Evolutionary conservation across 1,140 invertebrate genomes (phyloP), one percentile per base, ranked within the genome.

Genomic region (Brachionus manjavacas): DNA sequence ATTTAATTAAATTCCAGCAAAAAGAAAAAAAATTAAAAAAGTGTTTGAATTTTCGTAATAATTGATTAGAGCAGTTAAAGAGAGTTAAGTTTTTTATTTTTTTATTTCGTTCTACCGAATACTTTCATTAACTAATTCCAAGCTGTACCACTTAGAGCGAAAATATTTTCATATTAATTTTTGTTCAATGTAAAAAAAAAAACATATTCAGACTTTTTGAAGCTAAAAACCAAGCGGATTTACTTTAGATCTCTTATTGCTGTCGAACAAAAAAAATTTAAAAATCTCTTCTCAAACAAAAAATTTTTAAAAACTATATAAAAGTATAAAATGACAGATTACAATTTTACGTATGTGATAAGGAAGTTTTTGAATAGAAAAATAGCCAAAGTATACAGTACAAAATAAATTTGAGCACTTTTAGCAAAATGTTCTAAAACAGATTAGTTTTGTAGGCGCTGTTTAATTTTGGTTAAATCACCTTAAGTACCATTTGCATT

Each of bases 1-100:
- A 68, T 68, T 68, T 68, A 68, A 31, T 68, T 68, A 68, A 68
- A 68, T 68, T 68, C 66, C 66, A 68, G 66, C 66, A 68, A 68
- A 68, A 68, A n/a, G 31, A 35, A 68, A 68, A 68, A 31, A 68
- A 68, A 31, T 31, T 14, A 23, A 68, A 68, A 68, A 68, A 68
- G 14, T 14, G 66, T 31, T 28, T 31, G 31, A 68, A 68, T 68
- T 68, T 68, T 68, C 66, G 66, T 68, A 68, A 68, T 68, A 68
- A 68, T 68, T 68, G 25, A 68, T 68, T 68, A 31, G 31, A 31
- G 66, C 25, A 68, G 66, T 28, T 23, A 68, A 39, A 68, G 66
- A 68, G 66, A 31, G 66, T 68, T 6, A 31, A n/a, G 31, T 68
- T 31, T 20, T 68, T 12, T 23, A 31, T 66, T 68, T 68, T 68